These are phyloP conservation scores for Grammomys surdaster DNA, from an alignment of 2,113 vertebrate species.

Conservation along the genomic window DNA sequence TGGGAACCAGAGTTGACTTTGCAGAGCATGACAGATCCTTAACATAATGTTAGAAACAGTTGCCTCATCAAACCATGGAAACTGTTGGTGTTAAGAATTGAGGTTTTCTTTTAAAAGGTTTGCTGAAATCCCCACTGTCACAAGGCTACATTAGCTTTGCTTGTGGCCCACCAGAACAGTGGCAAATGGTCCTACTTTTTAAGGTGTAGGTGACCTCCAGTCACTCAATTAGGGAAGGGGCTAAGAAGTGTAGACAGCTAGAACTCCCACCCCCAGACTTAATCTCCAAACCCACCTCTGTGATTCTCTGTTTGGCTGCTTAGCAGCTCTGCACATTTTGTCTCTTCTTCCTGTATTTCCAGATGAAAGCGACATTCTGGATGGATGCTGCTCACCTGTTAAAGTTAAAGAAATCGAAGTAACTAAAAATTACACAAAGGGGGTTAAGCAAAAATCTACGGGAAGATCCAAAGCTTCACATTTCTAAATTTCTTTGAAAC, in stretches of 20 bases:
- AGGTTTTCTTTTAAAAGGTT: neutral
- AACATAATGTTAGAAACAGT: neutral
- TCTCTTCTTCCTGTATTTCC: slow-evolving; percentile 89
- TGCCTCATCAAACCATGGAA: neutral
- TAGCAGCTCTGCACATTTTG: slow-evolving; percentile 84
- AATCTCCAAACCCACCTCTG: slow-evolving; percentile 79
- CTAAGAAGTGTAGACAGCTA: accelerated
- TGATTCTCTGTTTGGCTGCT: slow-evolving; percentile 72
- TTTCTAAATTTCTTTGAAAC: neutral
- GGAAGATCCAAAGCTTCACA: neutral
- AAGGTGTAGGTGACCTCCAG: neutral
- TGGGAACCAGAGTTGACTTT: neutral
- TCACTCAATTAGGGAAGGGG: neutral
- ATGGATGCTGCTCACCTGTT: slow-evolving; percentile 87
- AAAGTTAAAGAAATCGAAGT: slow-evolving; percentile 57
- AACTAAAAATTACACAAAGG: neutral
- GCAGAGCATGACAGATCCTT: neutral
- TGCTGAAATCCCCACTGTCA: neutral
- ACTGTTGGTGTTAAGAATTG: neutral
- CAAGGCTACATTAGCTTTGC: neutral
- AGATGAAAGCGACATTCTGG: slow-evolving; percentile 88
- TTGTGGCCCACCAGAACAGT: neutral
- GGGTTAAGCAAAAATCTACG: neutral
- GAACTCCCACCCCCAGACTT: accelerated
- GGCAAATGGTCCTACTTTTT: neutral